Evolutionary conservation across 2,888 invertebrate genomes (phyloP).

Genomic region (Timandra comae): DNA sequence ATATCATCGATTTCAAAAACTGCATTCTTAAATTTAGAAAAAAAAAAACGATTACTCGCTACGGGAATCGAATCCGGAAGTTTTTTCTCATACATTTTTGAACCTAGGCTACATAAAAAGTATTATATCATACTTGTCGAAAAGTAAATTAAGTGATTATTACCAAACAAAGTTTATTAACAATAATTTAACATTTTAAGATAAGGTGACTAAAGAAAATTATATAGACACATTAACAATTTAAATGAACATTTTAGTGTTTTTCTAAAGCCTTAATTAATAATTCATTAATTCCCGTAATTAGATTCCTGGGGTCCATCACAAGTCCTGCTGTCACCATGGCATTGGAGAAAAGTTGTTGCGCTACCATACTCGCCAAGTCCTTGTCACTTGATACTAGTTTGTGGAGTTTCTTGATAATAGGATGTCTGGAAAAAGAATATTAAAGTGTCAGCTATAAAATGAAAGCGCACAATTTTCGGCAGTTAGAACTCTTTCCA

Average conservation of each 20-base stretch:
- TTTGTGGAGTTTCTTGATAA: conserved; percentile 90
- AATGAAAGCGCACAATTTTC: no score
- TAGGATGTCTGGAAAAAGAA: conserved; percentile 82
- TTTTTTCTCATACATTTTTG: no score
- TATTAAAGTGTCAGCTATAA: no score
- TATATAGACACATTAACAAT: no score
- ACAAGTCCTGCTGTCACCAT: conserved; percentile 97
- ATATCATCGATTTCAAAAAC: no score
- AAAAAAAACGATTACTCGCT: no score
- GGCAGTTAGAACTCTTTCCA: no score
- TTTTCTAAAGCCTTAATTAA: conserved; percentile 88
- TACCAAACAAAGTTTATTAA: conserved; percentile 6
- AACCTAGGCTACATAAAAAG: no score
- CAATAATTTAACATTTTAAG: conserved; percentile 7
- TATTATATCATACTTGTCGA: no score
- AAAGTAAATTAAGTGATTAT: conserved; percentile 1
- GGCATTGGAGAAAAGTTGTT: conserved; percentile 95
- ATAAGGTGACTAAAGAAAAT: no score
- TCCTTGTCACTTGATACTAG: conserved; percentile 85
- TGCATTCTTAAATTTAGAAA: no score
- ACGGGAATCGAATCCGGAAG: no score
- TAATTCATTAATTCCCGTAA: conserved; percentile 91
- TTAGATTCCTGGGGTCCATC: conserved; percentile 91
- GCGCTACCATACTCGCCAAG: conserved; percentile 88
- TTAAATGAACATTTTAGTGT: conserved; percentile 63